A percentile compares a stretch with the other conserved stretches of the same genome.
Conservation (phyloP, 2,888 invertebrate species). For the Steinernema hermaphroditum region DNA sequence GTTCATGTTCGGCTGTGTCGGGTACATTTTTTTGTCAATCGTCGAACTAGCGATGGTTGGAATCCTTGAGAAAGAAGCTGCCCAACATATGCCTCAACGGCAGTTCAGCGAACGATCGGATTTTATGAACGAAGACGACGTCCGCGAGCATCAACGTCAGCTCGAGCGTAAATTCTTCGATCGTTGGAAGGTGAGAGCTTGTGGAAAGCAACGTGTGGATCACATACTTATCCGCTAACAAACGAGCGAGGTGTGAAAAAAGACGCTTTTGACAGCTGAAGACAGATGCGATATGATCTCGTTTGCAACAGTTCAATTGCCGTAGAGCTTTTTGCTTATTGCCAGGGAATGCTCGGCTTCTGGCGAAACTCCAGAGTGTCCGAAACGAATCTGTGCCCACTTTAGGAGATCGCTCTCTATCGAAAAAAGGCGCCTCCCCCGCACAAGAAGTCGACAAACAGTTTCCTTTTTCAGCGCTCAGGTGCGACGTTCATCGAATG, state of each 20-base stretch:
- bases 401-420: constrained; percentile 10
- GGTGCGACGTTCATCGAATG: constrained; percentile 31
- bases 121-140: constrained; percentile 10
- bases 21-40: constrained; percentile 63
- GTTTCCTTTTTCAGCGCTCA: constrained; percentile 20
- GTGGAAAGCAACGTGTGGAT: neutral
- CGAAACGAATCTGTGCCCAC: neutral
- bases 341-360: neutral
- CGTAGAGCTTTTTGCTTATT: neutral
- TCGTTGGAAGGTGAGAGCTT: constrained; percentile 17
- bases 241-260: neutral
- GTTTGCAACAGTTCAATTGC: too few relatives aligned
- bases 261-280: neutral
- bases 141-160: constrained; percentile 6
- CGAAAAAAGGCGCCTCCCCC: neutral
- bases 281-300: too few relatives aligned
- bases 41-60: constrained; percentile 59
- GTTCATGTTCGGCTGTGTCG: constrained; percentile 59
- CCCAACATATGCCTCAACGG: constrained; percentile 11
- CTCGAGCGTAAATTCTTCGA: constrained; percentile 28
- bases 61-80: constrained; percentile 46
- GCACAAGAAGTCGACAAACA: constrained; percentile 28
- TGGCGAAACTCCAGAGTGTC: neutral
- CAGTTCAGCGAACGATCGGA: constrained; percentile 26
- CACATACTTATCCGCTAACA: neutral